Evolutionary conservation across 2,888 invertebrate genomes (phyloP).

Genomic region (Rapana venosa): DNA sequence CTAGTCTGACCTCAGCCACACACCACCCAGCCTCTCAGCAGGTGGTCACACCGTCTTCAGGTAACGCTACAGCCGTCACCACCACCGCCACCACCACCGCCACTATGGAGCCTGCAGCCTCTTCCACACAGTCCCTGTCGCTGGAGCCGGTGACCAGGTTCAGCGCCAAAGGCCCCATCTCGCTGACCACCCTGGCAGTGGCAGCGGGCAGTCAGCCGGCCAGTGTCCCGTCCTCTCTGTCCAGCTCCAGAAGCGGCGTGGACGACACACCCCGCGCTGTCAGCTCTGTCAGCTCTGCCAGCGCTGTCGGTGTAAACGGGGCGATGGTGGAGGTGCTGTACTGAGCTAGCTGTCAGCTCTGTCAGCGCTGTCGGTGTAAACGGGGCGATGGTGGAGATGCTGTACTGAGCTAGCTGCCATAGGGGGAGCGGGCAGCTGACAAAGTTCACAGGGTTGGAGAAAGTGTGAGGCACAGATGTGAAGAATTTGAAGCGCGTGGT

Average conservation of each 20-base stretch:
- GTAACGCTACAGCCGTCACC: background rate
- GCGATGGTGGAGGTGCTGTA: slow-evolving; percentile 5
- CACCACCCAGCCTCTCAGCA: background rate
- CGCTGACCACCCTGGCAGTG: background rate
- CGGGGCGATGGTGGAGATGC: background rate
- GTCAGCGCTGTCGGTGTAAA: background rate
- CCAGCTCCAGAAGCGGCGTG: background rate
- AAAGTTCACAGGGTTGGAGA: no score
- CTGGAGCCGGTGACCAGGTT: slow-evolving; percentile 20
- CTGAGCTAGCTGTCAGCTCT: background rate
- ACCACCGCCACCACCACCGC: background rate
- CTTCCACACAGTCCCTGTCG: background rate
- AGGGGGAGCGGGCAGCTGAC: no score
- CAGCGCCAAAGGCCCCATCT: slow-evolving; percentile 18
- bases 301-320: background rate
- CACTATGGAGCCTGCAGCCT: background rate
- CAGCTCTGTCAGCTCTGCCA: background rate
- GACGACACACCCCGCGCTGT: background rate
- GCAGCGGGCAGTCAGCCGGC: background rate
- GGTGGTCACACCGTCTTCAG: background rate
- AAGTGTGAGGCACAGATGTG: no score
- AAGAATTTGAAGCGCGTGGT: no score
- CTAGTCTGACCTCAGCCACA: background rate
- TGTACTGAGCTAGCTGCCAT: no score
- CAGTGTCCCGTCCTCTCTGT: background rate